These are phyloP conservation scores for Toxotes chatareus DNA, from an alignment of 2,113 vertebrate genomes.

Conservation along the genomic window DNA sequence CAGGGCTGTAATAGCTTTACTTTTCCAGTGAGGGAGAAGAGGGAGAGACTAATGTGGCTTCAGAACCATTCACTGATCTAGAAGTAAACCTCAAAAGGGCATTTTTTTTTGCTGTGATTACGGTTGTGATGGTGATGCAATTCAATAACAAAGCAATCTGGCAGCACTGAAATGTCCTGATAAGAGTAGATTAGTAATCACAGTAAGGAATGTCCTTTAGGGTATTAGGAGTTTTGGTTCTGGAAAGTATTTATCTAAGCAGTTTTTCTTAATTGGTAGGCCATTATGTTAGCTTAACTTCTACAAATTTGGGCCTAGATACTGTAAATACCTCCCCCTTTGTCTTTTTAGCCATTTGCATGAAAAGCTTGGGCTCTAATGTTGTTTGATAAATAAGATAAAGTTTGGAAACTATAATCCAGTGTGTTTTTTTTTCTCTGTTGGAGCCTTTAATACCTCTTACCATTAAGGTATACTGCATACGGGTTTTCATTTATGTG, in stretches of 20 bases:
- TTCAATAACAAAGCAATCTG: not conserved
- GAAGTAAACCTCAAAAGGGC: not conserved
- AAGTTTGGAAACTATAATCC: too few species aligned
- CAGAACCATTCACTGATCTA: constrained; percentile 1
- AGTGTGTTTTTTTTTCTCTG: too few species aligned
- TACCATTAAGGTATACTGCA: too few species aligned
- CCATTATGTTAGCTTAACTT: not conserved
- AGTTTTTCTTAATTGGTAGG: not conserved
- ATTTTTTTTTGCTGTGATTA: not conserved
- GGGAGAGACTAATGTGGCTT: not conserved
- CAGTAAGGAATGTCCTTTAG: not conserved
- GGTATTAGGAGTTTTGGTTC: not conserved
- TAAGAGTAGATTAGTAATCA: not conserved
- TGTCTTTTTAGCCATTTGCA: not conserved
- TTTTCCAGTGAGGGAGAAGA: not conserved
- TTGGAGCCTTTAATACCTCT: too few species aligned
- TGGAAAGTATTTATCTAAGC: not conserved
- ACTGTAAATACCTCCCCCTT: not conserved
- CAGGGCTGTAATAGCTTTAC: not conserved
- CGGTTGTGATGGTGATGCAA: not conserved
- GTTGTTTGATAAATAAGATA: not conserved
- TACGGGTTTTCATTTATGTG: too few species aligned
- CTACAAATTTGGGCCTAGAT: not conserved
- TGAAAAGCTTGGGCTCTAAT: not conserved
- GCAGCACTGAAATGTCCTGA: not conserved